Percentiles rank a stretch among this genome's conserved stretches.
These are phyloP conservation scores for Margarornis squamiger DNA, from an alignment of 2,797 vertebrate genomes.

Conservation along the genomic window DNA sequence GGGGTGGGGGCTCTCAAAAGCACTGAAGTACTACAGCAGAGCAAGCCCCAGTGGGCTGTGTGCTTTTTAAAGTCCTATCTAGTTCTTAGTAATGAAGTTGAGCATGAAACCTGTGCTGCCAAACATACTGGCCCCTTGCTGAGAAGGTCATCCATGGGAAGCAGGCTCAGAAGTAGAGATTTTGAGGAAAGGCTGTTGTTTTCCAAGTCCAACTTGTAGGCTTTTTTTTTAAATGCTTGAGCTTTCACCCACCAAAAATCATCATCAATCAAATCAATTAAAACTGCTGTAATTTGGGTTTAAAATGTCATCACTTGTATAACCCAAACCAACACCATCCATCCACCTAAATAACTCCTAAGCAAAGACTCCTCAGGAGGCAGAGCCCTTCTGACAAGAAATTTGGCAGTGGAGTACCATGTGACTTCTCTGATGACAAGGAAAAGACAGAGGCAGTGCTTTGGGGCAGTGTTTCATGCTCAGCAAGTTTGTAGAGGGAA, in stretches of 20 bases:
- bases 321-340: not conserved
- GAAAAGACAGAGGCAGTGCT: slow-evolving; percentile 21
- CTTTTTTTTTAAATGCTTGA: not conserved
- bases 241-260: not conserved
- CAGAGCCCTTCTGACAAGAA: not conserved
- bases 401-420: not conserved
- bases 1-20: not conserved
- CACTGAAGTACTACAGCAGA: not conserved
- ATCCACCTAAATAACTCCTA: not conserved
- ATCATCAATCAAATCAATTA: not conserved
- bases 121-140: not conserved
- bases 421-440: not conserved
- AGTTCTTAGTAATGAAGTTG: not conserved
- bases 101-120: slow-evolving; percentile 59
- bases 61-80: not conserved
- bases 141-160: not conserved
- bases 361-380: not conserved
- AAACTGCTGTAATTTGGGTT: not conserved
- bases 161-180: not conserved
- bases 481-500: slow-evolving; percentile 36
- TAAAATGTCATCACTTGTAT: not conserved
- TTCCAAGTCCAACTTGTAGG: not conserved
- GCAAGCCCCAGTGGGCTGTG: not conserved
- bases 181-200: slow-evolving; percentile 3
- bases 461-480: slow-evolving; percentile 66